Percentiles rank a stretch among this genome's conserved stretches.
Evolutionary conservation across 2,113 vertebrate genomes (phyloP).

Genomic region (Austrofundulus limnaeus): DNA sequence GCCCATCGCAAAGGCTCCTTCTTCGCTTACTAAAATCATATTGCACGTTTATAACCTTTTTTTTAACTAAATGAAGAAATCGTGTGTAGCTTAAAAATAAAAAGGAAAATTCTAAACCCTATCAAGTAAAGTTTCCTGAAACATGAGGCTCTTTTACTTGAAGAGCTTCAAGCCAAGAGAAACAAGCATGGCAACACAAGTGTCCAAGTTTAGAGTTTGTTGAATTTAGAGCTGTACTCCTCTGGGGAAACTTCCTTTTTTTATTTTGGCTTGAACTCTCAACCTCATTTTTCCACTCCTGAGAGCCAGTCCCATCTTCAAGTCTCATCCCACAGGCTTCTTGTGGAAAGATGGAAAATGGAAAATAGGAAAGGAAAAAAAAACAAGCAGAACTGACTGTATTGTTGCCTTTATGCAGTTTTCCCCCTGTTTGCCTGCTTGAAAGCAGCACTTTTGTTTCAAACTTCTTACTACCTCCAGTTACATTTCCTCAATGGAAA

Average conservation of each 20-base stretch:
- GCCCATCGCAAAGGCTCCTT: background rate
- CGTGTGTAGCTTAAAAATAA: background rate
- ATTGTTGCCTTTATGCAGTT: background rate
- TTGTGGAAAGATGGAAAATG: constrained; percentile 30
- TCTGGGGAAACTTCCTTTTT: constrained; percentile 68
- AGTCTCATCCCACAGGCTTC: constrained; percentile 54
- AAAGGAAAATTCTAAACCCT: too few species aligned
- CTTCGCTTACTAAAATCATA: background rate
- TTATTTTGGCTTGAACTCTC: constrained; percentile 67
- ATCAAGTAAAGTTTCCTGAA: too few species aligned
- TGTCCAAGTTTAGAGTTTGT: constrained; percentile 71
- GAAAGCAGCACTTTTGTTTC: background rate
- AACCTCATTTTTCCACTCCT: constrained; percentile 79
- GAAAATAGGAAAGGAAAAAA: background rate
- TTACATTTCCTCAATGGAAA: background rate
- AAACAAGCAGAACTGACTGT: background rate
- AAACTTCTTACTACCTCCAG: background rate
- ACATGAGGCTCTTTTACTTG: constrained; percentile 38
- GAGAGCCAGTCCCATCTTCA: constrained; percentile 64
- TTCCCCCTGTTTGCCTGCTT: background rate
- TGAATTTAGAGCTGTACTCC: constrained; percentile 66
- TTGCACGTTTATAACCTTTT: background rate
- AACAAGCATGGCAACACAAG: constrained; percentile 72
- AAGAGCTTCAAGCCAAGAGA: constrained; percentile 66
- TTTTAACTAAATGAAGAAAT: background rate